A percentile compares a stretch with the other conserved stretches of the same genome.
Evolutionary conservation across 2,888 invertebrate genomes (phyloP).

Genomic region (Hirtodrosophila cameraria): DNA sequence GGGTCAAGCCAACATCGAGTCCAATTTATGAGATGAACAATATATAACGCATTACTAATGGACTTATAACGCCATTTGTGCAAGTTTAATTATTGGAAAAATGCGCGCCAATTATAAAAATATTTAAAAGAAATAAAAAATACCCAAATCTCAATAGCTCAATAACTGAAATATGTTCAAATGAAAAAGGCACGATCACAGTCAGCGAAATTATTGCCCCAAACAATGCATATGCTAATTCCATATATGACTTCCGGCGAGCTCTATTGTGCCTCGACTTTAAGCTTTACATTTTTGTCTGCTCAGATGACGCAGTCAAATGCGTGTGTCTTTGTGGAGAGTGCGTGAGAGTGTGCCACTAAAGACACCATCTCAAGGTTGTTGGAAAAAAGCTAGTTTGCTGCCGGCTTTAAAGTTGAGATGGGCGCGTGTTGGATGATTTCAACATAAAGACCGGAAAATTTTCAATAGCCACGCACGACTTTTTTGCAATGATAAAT

Average conservation of each 20-base stretch:
- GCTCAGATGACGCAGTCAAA: constrained; percentile 58
- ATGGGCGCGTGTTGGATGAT: too few species aligned
- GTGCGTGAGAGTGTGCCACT: constrained; percentile 40
- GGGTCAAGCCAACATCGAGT: constrained; percentile 53
- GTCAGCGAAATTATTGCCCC: constrained; percentile 47
- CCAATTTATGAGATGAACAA: constrained; percentile 33
- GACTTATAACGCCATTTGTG: constrained; percentile 56
- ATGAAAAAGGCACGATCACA: constrained; percentile 33
- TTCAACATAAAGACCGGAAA: too few species aligned
- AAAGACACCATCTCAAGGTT: constrained; percentile 62
- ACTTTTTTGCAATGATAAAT: too few species aligned
- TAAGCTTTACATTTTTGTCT: constrained; percentile 12
- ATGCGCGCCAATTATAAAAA: constrained; percentile 34
- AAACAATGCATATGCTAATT: constrained; percentile 50
- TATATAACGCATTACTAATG: constrained; percentile 67
- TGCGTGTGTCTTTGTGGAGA: constrained; percentile 16
- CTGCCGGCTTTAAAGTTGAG: too few species aligned
- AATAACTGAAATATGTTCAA: constrained; percentile 7
- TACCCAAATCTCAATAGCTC: constrained; percentile 4
- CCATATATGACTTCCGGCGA: constrained; percentile 67
- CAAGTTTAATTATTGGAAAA: constrained; percentile 60
- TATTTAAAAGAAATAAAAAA: too few species aligned
- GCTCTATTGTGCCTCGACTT: constrained; percentile 6
- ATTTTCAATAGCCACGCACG: too few species aligned
- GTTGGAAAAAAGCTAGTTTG: constrained; percentile 17